A percentile compares a stretch with the other conserved stretches of the same genome.
phyloP scores from a whole-genome alignment of 2,797 vertebrate species.

The Fistularia tabacaria region DNA sequence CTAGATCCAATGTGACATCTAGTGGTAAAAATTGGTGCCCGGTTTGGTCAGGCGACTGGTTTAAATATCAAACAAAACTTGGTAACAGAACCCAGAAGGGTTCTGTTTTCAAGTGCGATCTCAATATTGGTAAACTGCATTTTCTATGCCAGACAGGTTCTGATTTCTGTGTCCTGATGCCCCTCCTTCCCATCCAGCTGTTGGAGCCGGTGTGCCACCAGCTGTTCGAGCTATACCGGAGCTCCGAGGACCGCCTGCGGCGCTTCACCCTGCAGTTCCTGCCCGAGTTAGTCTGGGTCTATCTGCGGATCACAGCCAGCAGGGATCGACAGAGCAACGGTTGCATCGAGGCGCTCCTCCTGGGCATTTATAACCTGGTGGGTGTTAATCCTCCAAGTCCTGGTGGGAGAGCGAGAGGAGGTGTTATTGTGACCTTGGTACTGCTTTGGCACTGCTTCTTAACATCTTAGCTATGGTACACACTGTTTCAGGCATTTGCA shows the following conservation, averaged over 20 bases:
- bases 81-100: no score
- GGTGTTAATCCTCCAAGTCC: slow-evolving; percentile 45
- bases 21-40: no score
- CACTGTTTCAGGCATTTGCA: not conserved
- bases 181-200: slow-evolving; percentile 70
- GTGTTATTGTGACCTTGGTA: not conserved
- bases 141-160: not conserved
- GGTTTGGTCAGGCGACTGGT: no score
- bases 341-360: slow-evolving; percentile 92
- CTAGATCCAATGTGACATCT: no score
- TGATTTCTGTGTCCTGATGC: slow-evolving; percentile 7
- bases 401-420: no score
- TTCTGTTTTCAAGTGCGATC: no score
- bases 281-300: slow-evolving; percentile 95
- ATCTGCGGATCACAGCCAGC: slow-evolving; percentile 89
- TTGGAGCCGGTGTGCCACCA: slow-evolving; percentile 97
- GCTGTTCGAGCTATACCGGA: slow-evolving; percentile 94
- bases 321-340: slow-evolving; percentile 92
- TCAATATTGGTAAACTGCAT: no score
- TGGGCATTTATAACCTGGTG: slow-evolving; percentile 98
- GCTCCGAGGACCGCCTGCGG: slow-evolving; percentile 88
- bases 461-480: not conserved
- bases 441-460: not conserved
- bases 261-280: slow-evolving; percentile 96
- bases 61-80: no score